Evolutionary conservation across 2,113 vertebrate genomes (phyloP), one percentile per base, ranked within the genome.

Genomic region (Rhinoderma darwinii): DNA sequence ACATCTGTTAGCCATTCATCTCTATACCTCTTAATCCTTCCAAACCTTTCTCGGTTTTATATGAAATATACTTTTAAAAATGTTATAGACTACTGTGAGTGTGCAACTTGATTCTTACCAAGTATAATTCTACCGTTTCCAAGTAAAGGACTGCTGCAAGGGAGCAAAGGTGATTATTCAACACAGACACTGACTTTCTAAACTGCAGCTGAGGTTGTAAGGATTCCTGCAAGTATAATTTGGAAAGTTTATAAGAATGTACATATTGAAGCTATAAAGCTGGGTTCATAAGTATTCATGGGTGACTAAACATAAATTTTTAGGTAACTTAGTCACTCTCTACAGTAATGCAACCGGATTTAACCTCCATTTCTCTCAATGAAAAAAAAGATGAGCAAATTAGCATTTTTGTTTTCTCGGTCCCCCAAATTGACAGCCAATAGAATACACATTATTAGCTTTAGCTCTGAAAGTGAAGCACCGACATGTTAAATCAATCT

Each of bases 91-190:
- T 75, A 75, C 72, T 15, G 25, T 75, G 72, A 43, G 37, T 35
- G 3, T 75, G 72, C 72, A 75, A 75, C 22, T 27, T 43, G 72
- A 44, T 75, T 73, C 70, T 22, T 25, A 73, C 35, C 39, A 14
- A 44, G 37, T 74, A 74, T 14, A 74, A 74, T 44, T 41, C 20
- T 35, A 37, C 56, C 27, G 25, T 5, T 72, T 39, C 68, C 17
- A 37, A 39, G 17, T 39, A 37, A 12, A 72, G 18, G 6, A 43
- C 72, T 75, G 25, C 72, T 75, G 41, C 41, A 75, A 15, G 25
- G 72, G 39, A 75, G 39, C 25, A 75, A 44, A 74, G 41, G 72
- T 25, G 72, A 75, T 75, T 75, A 75, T 75, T 75, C 25, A 27
- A 75, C 41, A 43, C n/a, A 75, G 35, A 75, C 70, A 11, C 2